Evolutionary conservation across 2,113 vertebrate species (phyloP).

Genomic region (Tautogolabrus adspersus): DNA sequence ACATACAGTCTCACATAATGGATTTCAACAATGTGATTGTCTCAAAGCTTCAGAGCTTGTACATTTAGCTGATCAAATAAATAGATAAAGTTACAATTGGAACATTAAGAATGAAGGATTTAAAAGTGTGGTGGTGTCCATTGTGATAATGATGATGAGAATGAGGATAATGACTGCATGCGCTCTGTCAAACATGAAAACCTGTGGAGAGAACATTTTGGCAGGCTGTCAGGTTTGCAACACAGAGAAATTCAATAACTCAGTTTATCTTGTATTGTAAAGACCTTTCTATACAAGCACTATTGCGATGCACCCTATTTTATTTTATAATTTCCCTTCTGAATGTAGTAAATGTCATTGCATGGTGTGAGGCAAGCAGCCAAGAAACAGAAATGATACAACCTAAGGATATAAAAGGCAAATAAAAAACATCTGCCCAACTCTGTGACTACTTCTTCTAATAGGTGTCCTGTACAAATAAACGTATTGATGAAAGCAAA

Average conservation of each 20-base stretch:
- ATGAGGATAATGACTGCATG: background rate
- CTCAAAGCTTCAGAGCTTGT: background rate
- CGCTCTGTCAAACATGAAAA: background rate
- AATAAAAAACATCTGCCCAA: background rate
- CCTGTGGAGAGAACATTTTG: background rate
- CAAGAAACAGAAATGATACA: background rate
- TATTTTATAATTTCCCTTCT: background rate
- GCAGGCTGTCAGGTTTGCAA: slow-evolving; percentile 9
- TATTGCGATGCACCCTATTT: background rate
- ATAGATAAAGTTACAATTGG: background rate
- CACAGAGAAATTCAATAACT: slow-evolving; percentile 2
- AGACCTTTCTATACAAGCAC: background rate
- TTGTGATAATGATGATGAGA: slow-evolving; percentile 28
- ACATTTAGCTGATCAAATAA: slow-evolving; percentile 17
- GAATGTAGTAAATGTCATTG: background rate
- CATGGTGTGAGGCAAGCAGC: background rate
- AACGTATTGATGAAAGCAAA: background rate
- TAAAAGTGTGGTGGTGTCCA: background rate
- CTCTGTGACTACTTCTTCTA: background rate
- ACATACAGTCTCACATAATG: background rate
- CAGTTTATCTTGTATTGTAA: no score
- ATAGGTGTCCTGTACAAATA: background rate
- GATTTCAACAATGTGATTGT: slow-evolving; percentile 6
- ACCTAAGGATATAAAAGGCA: background rate
- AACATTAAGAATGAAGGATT: slow-evolving; percentile 1